Evolutionary conservation across 2,797 vertebrate species (phyloP).

Genomic region (Cyclura pinguis): DNA sequence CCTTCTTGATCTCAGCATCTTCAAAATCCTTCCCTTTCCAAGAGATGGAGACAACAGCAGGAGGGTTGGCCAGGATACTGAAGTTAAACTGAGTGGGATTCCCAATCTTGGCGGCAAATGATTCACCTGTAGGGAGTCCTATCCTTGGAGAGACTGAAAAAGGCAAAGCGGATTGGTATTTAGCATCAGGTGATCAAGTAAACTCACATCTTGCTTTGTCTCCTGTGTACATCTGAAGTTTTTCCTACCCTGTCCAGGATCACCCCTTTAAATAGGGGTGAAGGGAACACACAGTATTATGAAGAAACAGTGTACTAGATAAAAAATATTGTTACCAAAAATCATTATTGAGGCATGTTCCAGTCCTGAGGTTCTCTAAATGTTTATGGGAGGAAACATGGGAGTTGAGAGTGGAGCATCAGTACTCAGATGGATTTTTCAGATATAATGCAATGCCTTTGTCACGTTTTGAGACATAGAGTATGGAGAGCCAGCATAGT

Average conservation of each 20-base stretch:
- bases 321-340: not conserved
- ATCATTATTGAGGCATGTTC: not conserved
- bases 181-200: not conserved
- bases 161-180: not conserved
- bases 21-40: constrained; percentile 30
- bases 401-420: too few species aligned
- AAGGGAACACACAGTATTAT: not conserved
- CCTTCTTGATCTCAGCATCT: not conserved
- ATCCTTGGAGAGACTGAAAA: constrained; percentile 29
- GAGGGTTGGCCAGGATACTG: constrained; percentile 3
- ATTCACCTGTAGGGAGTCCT: not conserved
- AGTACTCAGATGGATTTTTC: too few species aligned
- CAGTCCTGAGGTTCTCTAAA: not conserved
- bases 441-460: too few species aligned
- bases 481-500: too few species aligned
- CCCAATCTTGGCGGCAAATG: not conserved
- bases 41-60: not conserved
- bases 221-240: not conserved
- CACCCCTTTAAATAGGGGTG: not conserved
- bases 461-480: too few species aligned
- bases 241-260: too few species aligned
- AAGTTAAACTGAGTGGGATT: constrained; percentile 17
- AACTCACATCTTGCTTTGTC: not conserved
- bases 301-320: not conserved
- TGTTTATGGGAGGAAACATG: not conserved